phyloP scores from a whole-genome alignment of 1,140 invertebrate species.

The Caenorhabditis tropicalis region DNA sequence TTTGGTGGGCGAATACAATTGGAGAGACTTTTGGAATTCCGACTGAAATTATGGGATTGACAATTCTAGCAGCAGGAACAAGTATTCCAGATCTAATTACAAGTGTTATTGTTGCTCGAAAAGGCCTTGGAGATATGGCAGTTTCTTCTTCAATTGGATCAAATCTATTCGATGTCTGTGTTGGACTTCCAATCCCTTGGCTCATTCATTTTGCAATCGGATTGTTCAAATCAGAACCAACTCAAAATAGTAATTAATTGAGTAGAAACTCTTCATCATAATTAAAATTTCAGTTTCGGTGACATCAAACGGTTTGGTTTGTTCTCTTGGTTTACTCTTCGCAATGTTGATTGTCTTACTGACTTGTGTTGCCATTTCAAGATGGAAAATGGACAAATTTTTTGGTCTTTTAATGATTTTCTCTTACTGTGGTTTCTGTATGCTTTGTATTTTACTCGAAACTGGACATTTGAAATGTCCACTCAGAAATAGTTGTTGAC shows the following conservation, averaged over 20 bases:
- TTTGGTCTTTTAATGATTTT: conserved; percentile 92
- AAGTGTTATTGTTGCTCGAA: conserved; percentile 74
- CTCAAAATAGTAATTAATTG: conserved; percentile 4
- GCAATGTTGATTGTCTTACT: conserved; percentile 93
- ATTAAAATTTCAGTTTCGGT: conserved; percentile 55
- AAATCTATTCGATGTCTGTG: conserved; percentile 97
- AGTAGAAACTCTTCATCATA: background rate
- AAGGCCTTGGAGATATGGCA: conserved; percentile 87
- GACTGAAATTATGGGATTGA: conserved; percentile 74
- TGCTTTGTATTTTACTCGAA: conserved; percentile 89
- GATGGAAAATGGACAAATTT: conserved; percentile 94
- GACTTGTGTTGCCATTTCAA: conserved; percentile 88
- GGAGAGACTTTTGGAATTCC: conserved; percentile 73
- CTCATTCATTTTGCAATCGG: conserved; percentile 81
- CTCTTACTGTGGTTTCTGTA: conserved; percentile 92
- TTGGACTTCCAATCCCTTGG: conserved; percentile 94
- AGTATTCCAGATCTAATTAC: conserved; percentile 73
- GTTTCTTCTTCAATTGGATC: conserved; percentile 96
- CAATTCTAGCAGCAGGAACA: conserved; percentile 74
- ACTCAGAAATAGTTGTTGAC: conserved; percentile 49
- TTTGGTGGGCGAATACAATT: conserved; percentile 74
- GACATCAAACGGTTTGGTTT: conserved; percentile 84
- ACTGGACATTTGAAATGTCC: conserved; percentile 84
- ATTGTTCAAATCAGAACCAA: conserved; percentile 42
- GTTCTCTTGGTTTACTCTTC: conserved; percentile 93